Conservation (phyloP, 2,797 vertebrate genomes). For the Basileuterus tristriatus region DNA sequence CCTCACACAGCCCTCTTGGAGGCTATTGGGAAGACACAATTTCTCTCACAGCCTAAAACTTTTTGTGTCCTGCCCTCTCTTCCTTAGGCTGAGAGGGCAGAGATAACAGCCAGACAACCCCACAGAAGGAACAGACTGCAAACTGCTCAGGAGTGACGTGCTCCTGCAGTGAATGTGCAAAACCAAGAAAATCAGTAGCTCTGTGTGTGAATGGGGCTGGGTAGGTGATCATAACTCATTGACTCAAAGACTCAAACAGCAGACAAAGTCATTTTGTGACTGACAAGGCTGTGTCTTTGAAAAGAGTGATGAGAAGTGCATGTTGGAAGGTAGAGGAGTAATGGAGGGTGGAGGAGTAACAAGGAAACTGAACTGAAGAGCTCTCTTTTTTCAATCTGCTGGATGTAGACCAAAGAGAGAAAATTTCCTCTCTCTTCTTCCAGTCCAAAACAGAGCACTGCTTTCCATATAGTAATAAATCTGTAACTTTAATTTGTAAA, state of each 20-base stretch:
- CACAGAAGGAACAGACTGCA: not conserved
- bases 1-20: not conserved
- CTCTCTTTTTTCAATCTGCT: not conserved
- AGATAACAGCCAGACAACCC: not conserved
- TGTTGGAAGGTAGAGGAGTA: not conserved
- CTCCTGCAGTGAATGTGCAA: not conserved
- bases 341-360: not conserved
- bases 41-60: not conserved
- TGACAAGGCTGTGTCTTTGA: not conserved
- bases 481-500: not conserved
- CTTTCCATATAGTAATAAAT: not conserved
- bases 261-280: not conserved
- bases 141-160: not conserved
- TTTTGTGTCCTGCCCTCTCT: not conserved
- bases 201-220: not conserved
- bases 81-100: not conserved
- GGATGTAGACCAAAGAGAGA: not conserved
- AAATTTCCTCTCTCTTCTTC: not conserved
- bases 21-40: not conserved
- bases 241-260: not conserved
- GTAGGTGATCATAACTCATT: not conserved
- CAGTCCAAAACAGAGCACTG: not conserved
- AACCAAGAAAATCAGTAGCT: not conserved
- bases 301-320: not conserved
- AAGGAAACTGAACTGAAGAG: not conserved